Evolutionary conservation across 2,113 vertebrate genomes (phyloP).

Genomic region (Carollia perspicillata): DNA sequence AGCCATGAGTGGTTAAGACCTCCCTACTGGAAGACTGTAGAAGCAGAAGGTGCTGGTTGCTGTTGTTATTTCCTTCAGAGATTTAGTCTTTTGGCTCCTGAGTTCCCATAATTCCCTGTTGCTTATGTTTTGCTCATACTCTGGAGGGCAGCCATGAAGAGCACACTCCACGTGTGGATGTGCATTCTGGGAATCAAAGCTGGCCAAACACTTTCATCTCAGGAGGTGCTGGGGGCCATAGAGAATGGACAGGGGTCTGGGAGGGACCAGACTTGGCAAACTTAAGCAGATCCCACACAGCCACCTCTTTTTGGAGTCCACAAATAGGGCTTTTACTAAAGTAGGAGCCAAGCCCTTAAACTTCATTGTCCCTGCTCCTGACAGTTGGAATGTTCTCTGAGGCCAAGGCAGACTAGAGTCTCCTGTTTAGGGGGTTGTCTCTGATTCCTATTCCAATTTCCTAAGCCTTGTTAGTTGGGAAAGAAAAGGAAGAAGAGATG

Average conservation of each 20-base stretch:
- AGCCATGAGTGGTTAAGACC: not conserved
- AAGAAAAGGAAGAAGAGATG: not conserved
- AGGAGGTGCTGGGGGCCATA: not conserved
- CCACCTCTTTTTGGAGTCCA: not conserved
- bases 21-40: not conserved
- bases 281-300: not conserved
- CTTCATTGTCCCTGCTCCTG: not conserved
- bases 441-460: not conserved
- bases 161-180: not conserved
- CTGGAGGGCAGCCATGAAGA: not conserved
- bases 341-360: not conserved
- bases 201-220: not conserved
- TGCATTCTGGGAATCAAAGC: not conserved
- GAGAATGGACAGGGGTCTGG: not conserved
- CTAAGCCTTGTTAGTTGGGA: not conserved
- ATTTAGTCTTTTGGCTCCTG: constrained; percentile 23
- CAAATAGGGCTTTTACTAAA: not conserved
- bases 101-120: not conserved
- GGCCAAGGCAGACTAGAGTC: not conserved
- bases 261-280: not conserved
- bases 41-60: not conserved
- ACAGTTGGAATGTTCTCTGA: constrained; percentile 2
- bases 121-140: not conserved
- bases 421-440: not conserved
- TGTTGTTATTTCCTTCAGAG: not conserved